A percentile compares a stretch with the other conserved stretches of the same genome.
phyloP scores from a whole-genome alignment of 2,888 invertebrate genomes.

The Spisula solida region DNA sequence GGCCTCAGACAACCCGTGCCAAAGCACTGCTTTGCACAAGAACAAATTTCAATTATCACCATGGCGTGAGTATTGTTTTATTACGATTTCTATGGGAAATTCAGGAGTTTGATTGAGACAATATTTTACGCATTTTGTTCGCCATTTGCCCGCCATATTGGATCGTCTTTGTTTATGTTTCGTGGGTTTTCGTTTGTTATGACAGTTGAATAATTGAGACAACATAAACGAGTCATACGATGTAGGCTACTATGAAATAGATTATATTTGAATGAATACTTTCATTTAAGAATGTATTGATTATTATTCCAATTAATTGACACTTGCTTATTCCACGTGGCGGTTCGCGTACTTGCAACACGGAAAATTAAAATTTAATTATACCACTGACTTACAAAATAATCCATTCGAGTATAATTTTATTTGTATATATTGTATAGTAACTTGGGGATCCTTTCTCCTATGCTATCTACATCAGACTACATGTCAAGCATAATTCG shows the following conservation, averaged over 20 bases:
- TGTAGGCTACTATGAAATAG: background rate
- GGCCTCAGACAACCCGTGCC: slow-evolving; percentile 62
- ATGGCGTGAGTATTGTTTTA: slow-evolving; percentile 81
- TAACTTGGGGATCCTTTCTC: too few relatives aligned
- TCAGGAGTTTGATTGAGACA: background rate
- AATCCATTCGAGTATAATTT: too few relatives aligned
- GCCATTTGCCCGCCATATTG: slow-evolving; percentile 31
- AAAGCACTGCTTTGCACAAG: slow-evolving; percentile 77
- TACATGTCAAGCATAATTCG: too few relatives aligned
- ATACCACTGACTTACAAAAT: too few relatives aligned
- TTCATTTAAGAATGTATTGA: too few relatives aligned
- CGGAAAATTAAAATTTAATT: too few relatives aligned
- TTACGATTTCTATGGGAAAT: background rate
- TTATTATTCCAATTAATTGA: background rate
- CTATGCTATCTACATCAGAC: too few relatives aligned
- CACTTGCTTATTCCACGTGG: background rate
- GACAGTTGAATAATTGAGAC: background rate
- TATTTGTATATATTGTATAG: too few relatives aligned
- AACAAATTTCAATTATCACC: slow-evolving; percentile 70
- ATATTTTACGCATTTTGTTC: background rate
- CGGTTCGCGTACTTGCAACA: background rate
- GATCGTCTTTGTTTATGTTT: background rate
- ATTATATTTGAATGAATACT: background rate
- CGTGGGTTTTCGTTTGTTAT: background rate
- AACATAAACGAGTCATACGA: background rate